Evolutionary conservation across 2,113 vertebrate genomes (phyloP), one percentile per base, ranked within the genome.

Genomic region (Pelecanoides urinatrix): DNA sequence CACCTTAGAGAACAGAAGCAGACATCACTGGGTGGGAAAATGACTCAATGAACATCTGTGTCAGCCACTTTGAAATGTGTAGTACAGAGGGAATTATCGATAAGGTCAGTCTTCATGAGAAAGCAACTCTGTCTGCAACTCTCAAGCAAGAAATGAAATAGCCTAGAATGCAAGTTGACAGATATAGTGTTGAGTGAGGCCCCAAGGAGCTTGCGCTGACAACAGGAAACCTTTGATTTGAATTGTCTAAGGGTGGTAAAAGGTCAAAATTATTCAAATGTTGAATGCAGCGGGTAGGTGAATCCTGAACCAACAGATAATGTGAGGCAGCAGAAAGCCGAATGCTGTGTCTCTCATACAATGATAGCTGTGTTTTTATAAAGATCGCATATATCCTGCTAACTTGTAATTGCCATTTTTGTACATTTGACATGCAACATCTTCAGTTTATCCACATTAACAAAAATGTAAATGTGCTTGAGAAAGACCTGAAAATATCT

Each of bases 221-320:
- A 93, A 80, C 74, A 84, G 70, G 79, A 94, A 97, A 87, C 90
- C 80, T 94, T 88, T 91, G 80, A 85, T 95, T 93, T 95, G 88
- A 96, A 75, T 97, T 86, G 95, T 96, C 81, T 87, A 32, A 94
- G 88, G 88, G 34, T 88, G 10, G 52, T 56, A 73, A 97, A 97
- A 97, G 96, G 96, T 97, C 92, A 97, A 70, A 95, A 95, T 94
- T 95, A 97, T 94, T 97, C 95, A 95, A 83, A 96, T 95, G 74
- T 45, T 56, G 40, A 88, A 86, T 92, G 56, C 82, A 95, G 71
- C 62, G 38, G 45, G 66, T 79, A 80, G 62, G 83, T 61, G 96
- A 97, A 96, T 93, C 30, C 52, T 66, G 67, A 97, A 75, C 49
- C 44, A 95, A 90, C 20, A 93, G 67, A 95, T 72, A 83, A 83